Conservation (phyloP, 2,113 vertebrate species). For the Talpa occidentalis region DNA sequence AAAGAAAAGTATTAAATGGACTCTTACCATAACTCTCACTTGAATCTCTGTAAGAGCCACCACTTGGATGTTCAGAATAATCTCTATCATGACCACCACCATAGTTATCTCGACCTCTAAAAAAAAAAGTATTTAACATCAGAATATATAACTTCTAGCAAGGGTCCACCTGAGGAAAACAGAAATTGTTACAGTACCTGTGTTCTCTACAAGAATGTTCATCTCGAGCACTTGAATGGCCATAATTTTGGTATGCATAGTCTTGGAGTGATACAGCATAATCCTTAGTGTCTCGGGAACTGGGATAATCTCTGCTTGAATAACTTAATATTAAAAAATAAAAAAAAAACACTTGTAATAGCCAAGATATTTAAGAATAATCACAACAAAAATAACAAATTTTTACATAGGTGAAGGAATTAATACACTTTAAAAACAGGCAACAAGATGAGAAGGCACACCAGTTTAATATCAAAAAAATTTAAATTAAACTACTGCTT, state of each 20-base stretch:
- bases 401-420: background rate
- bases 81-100: constrained; percentile 86
- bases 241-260: constrained; percentile 91
- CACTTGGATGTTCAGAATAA: constrained; percentile 92
- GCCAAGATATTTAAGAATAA: background rate
- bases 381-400: background rate
- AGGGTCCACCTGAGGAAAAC: background rate
- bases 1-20: constrained; percentile 63
- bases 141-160: background rate
- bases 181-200: constrained; percentile 82
- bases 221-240: constrained; percentile 91
- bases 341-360: background rate
- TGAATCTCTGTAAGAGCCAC: constrained; percentile 93
- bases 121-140: background rate
- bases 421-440: background rate
- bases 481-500: too few relatives aligned
- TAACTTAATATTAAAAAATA: constrained; percentile 83
- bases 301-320: constrained; percentile 92
- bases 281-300: constrained; percentile 92
- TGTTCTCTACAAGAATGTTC: constrained; percentile 93
- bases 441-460: background rate
- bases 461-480: too few relatives aligned
- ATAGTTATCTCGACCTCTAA: constrained; percentile 88
- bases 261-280: constrained; percentile 91
- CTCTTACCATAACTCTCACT: constrained; percentile 95